phyloP scores from a whole-genome alignment of 2,888 invertebrate species.

The Hemicrepidius hirtus region DNA sequence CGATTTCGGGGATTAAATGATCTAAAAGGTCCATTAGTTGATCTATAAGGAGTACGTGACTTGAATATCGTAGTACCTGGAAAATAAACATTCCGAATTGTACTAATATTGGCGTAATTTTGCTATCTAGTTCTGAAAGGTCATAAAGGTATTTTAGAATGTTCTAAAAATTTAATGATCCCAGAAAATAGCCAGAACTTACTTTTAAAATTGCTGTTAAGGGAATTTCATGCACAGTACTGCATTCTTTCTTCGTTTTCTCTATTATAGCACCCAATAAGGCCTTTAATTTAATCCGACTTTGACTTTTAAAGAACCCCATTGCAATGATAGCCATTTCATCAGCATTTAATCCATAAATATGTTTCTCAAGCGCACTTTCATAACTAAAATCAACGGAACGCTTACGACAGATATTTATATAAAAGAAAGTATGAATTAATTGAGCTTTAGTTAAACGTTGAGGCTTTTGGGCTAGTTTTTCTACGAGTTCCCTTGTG shows the following conservation, averaged over 20 bases:
- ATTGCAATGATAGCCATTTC: slow-evolving; percentile 82
- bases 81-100: too few species aligned
- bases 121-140: background rate
- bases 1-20: slow-evolving; percentile 74
- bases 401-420: slow-evolving; percentile 77
- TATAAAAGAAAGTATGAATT: slow-evolving; percentile 80
- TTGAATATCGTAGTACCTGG: slow-evolving; percentile 77
- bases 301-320: slow-evolving; percentile 86
- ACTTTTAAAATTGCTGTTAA: slow-evolving; percentile 80
- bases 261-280: slow-evolving; percentile 69
- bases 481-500: slow-evolving; percentile 4
- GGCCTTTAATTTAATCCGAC: slow-evolving; percentile 75
- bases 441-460: slow-evolving; percentile 77
- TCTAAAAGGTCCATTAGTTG: slow-evolving; percentile 75
- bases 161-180: too few species aligned
- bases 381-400: slow-evolving; percentile 81
- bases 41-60: slow-evolving; percentile 69
- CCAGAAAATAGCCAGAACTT: too few species aligned
- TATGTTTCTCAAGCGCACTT: slow-evolving; percentile 72
- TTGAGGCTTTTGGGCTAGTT: background rate
- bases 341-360: slow-evolving; percentile 76
- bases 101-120: too few species aligned
- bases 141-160: background rate
- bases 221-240: slow-evolving; percentile 78
- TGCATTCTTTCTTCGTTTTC: slow-evolving; percentile 73